Evolutionary conservation across 1,140 invertebrate genomes (phyloP), one percentile per base, ranked within the genome.

Genomic region (Polypedilum vanderplanki): DNA sequence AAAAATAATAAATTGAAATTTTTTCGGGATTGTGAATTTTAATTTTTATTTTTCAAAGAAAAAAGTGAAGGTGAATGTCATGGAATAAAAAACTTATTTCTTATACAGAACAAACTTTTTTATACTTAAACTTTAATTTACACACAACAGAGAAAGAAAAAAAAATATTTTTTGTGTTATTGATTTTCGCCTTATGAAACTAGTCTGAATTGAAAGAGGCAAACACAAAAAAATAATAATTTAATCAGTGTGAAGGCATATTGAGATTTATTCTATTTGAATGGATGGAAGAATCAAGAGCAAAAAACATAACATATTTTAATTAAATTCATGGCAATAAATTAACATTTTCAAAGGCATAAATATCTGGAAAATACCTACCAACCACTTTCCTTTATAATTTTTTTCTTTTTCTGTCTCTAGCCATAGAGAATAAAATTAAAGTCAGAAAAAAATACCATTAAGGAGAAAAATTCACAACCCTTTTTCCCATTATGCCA

Each of bases 281-380:
- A 15, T n/a, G n/a, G n/a, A 57, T n/a, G n/a, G 10, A 9, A 57
- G 46, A 12, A 57, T 12, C 12, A 57, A 18, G 4, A 70, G 17
- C 9, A 70, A 22, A 70, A 70, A 70, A 7, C 18, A n/a, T 70
- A 70, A 70, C 65, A 70, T 70, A 22, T 70, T 57, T 70, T 70
- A 70, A 70, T 70, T 70, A 70, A 70, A 70, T 70, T 70, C 65
- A 70, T 70, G 17, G 65, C 65, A 20, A 70, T 70, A 70, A 70
- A 70, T 70, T 70, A 70, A 70, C 65, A 57, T 57, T 57, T 57
- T 15, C 46, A 57, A 15, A 57, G 46, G 46, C 46, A 57, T 57
- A 57, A 57, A 57, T 57, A n/a, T n/a, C 46, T 57, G 46, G 46
- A 57, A 57, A n/a, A 57, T 57, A 57, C 46, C 46, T 57, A 57